Base-by-base conservation (phyloP, 2,113 vertebrate species). In the Neogobius melanostomus region DNA sequence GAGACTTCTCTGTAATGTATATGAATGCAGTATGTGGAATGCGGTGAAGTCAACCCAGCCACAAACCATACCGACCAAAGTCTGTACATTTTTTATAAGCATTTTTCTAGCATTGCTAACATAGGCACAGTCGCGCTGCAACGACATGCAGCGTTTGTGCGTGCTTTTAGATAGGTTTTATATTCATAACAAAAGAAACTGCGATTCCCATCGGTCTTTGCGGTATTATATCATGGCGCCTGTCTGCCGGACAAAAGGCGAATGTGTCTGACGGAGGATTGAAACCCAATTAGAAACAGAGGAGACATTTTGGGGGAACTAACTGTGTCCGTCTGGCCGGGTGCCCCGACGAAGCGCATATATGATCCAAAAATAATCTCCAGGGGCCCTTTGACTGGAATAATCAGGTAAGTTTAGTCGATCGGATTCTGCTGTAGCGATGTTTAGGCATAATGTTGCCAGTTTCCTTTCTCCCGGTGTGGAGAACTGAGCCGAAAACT, bases 211-310 rank as follows among this genome's bases (percentile, higher is more conserved):
- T 85, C 85, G 80, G 84, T 57, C 92, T 76, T 82, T 85, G 83
- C 89, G 90, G 87, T 82, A 84, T 72, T 60, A 66, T 83, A 85
- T 92, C 92, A 94, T 94, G 93, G 93, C 93, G 90, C 85, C 92
- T 84, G 93, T 92, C 90, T 91, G 87, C 90, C 87, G 91, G 91
- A 94, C 93, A 94, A 94, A 88, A 94, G 92, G 90, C 90, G 82
- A 89, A 91, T 88, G 75, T 88, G 91, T 90, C 90, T 92, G 87
- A 90, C 87, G 76, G 85, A 64, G 88, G 88, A 82, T 86, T 88
- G 87, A 90, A 90, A 85, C 87, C 88, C 85, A 90, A 89, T 91
- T 92, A 88, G 84, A 84, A 79, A 71, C 82, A 81, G 74, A 79
- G 76, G 76, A 87, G 87, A 87, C 85, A 87, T 87, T 90, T 87